Base-by-base conservation (phyloP, 2,888 invertebrate species). In the Drosophila recens region DNA sequence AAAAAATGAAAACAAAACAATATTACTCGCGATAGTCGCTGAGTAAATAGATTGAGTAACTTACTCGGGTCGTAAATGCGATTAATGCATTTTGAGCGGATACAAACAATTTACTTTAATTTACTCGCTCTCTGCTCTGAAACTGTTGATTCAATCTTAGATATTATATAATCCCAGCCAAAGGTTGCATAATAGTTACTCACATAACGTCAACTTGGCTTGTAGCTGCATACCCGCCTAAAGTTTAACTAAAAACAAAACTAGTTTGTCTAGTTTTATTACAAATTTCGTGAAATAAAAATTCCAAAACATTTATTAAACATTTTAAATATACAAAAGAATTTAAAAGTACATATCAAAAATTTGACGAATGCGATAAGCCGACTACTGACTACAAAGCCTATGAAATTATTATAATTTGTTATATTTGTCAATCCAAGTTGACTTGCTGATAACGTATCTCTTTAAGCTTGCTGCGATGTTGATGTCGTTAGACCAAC, bases 51-150 rank as follows among this genome's bases (percentile, higher is more conserved):
- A 34, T 36, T 56, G 40, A 51, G 30, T n/a, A 40, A 49, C 58
- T 27, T 49, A 49, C 49, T 17, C 58, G 38, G 46, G 15, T 11
- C 15, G 4, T 10, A 10, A 59, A 23, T 36, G 46, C 36, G 61
- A 76, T 76, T 68, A 75, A 65, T 59, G 58, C 33, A 42, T 15
- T 64, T 34, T 49, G 62, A 51, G 15, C 81, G 84, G 77, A 84
- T 69, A 61, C 63, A 84, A 65, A 75, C 72, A 86, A 80, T 89
- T 82, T 63, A 75, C 38, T 58, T 64, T 33, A 75, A 75, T 75
- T 75, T 46, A 70, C 4, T 36, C 15, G 64, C 17, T 15, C 49
- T 11, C 42, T 49, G 75, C 33, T 56, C 49, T 59, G 46, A 38
- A 45, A 34, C 15, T 63, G 6, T 62, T 42, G 11, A 13, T 45